Evolutionary conservation across 2,797 vertebrate genomes (phyloP).

Genomic region (Sandelia bainsii): DNA sequence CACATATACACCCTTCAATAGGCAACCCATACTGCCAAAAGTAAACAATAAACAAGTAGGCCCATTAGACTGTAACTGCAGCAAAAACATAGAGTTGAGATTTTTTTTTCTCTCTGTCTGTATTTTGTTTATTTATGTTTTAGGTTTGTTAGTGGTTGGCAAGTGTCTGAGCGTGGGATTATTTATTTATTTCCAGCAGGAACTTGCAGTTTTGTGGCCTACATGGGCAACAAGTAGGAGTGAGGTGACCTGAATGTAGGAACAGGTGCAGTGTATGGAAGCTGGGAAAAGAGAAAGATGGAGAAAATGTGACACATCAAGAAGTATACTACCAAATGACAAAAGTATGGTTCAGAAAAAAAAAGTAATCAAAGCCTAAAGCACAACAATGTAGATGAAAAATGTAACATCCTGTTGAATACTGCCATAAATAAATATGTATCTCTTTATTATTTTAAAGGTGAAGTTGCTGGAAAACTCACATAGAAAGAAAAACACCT

Average conservation of each 20-base stretch:
- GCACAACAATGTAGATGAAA: neutral
- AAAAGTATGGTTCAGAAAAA: neutral
- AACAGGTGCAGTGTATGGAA: conserved; percentile 39
- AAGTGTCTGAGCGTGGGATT: conserved; percentile 76
- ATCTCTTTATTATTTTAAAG: neutral
- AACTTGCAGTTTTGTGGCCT: conserved; percentile 47
- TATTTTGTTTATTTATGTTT: conserved; percentile 76
- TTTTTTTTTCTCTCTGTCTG: conserved; percentile 57
- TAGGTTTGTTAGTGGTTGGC: conserved; percentile 67
- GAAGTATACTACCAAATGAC: neutral
- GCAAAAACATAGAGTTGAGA: conserved; percentile 58
- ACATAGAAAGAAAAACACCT: conserved; percentile 2
- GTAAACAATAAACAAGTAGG: conserved; percentile 76
- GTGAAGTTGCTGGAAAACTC: neutral
- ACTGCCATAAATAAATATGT: neutral
- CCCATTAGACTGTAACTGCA: conserved; percentile 66
- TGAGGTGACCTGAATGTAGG: conserved; percentile 40
- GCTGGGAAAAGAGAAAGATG: neutral
- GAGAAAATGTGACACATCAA: neutral
- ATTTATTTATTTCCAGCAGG: conserved; percentile 80
- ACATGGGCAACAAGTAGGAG: conserved; percentile 3
- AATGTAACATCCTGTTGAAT: neutral
- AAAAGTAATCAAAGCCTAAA: neutral
- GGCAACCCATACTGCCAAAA: conserved; percentile 60
- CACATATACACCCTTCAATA: conserved; percentile 15